A percentile compares a stretch with the other conserved stretches of the same genome.
Evolutionary conservation across 2,888 invertebrate genomes (phyloP).

Genomic region (Cepaea hortensis): DNA sequence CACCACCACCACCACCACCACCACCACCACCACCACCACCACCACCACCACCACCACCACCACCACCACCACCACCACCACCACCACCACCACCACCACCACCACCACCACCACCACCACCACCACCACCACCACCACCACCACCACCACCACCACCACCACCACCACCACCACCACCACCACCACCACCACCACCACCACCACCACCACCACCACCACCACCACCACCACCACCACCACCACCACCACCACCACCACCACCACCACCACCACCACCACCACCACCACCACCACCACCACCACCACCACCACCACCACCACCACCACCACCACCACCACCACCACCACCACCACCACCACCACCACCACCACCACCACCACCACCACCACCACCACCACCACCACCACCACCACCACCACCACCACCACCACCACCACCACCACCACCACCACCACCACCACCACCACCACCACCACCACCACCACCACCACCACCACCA

Average conservation of each 20-base stretch:
- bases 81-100: neutral
- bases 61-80: conserved; percentile 1
- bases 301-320: conserved; percentile 1
- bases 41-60: neutral
- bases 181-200: neutral
- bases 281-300: neutral
- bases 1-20: neutral
- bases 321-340: neutral
- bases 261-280: neutral
- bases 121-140: neutral
- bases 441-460: conserved; percentile 2
- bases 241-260: neutral
- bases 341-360: conserved; percentile 1
- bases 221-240: neutral
- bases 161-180: conserved; percentile 5
- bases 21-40: neutral
- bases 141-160: neutral
- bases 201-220: conserved; percentile 2
- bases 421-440: neutral
- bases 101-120: conserved; percentile 1
- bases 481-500: neutral
- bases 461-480: neutral
- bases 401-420: conserved; percentile 5
- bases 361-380: neutral
- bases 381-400: neutral